Evolutionary conservation across 2,113 vertebrate genomes (phyloP).

Genomic region (Mormyrus lacerda): DNA sequence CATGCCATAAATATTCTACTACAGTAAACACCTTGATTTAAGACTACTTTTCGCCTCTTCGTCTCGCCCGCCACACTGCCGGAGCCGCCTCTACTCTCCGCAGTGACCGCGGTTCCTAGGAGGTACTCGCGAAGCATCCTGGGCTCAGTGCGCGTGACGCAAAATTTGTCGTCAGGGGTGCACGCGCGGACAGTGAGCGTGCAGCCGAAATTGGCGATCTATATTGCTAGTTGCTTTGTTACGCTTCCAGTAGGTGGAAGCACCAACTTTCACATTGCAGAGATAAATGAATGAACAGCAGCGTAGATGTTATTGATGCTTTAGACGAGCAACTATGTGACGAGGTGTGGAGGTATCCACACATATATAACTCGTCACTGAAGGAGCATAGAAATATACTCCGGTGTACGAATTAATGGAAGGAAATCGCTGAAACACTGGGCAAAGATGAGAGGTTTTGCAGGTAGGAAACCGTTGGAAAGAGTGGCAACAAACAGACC

Average conservation of each 20-base stretch:
- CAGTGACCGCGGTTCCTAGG: slow-evolving; percentile 11
- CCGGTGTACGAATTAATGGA: neutral
- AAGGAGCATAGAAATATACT: neutral
- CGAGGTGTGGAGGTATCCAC: neutral
- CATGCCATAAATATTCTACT: neutral
- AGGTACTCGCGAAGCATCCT: slow-evolving; percentile 4
- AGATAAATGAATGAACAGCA: neutral
- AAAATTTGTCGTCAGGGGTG: neutral
- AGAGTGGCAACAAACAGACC: no score
- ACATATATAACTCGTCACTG: neutral
- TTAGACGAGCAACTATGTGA: neutral
- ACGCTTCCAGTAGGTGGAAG: neutral
- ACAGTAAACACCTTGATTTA: neutral
- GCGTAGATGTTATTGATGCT: neutral
- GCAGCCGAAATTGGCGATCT: neutral
- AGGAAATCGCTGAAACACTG: neutral
- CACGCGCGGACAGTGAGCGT: neutral
- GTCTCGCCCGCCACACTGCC: neutral
- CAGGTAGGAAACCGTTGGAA: neutral
- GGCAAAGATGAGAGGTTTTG: neutral
- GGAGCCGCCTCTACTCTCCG: neutral
- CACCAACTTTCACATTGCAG: neutral
- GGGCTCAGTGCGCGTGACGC: neutral
- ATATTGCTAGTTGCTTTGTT: neutral
- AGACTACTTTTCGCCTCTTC: neutral